Base-by-base conservation (phyloP, 2,113 vertebrate species). In the Nematolebias whitei region DNA sequence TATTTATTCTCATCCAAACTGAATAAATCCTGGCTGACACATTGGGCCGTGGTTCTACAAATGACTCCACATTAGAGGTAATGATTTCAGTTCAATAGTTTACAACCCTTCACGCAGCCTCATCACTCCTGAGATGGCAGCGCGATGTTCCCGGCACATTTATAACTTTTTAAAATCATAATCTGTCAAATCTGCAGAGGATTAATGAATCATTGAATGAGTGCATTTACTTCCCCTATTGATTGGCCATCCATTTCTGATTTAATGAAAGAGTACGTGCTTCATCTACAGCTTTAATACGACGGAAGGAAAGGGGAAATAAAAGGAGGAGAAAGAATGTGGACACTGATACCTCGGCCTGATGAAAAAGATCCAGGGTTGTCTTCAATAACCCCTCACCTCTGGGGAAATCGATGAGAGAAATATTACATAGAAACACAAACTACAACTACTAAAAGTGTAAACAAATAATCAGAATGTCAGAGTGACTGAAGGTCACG, bases 301-400 rank as follows among this genome's bases (percentile, higher is more conserved):
- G 74, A 56, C 3, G 13, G 26, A 32, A 45, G 12, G 45, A 38
- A 65, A 59, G 9, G 13, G 15, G 29, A 10, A 26, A 64, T 43
- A 11, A 53, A 43, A 69, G 20, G 3, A 69, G 44, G 13, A 32
- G 40, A 47, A 39, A 48, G 40, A 18, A 32, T 54, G 29, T 10
- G 53, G 44, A 70, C 12, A 41, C 12, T 76, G 70, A 22, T 94
- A 98, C 98, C 95, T 98, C 96, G 49, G 95, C 94, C 80, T 98
- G 96, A 85, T 96, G 93, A 90, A 96, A 96, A 84, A 99, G 92
- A 88, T 99, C 96, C 72, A 96, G 93, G 10, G 95, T 98, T 52
- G 95, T 97, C 92, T 97, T 99, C 85, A 99, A 88, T 61, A 98
- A 93, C 43, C 98, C 98, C 85, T 99, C 98, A 76, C 96, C 96